Conservation (phyloP, 2,113 vertebrate species). For the Micronycteris hirsuta region DNA sequence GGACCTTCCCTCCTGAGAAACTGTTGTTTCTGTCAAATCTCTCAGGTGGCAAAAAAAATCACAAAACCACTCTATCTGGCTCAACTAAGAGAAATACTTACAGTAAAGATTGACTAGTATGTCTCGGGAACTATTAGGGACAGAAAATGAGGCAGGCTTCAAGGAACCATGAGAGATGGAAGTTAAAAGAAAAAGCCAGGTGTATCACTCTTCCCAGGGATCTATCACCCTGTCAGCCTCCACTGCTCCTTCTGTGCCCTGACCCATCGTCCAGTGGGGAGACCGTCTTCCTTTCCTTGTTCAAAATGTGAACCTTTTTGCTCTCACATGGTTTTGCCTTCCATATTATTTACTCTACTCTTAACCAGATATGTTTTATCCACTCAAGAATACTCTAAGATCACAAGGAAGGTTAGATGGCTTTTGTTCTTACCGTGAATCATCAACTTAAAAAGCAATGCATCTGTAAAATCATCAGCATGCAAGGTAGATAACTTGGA, state of each 20-base stretch:
- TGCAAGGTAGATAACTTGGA: background rate
- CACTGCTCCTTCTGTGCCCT: background rate
- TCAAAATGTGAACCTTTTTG: background rate
- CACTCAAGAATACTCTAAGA: background rate
- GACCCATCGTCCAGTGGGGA: background rate
- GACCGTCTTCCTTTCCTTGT: background rate
- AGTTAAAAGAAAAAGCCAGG: background rate
- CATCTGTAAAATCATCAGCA: background rate
- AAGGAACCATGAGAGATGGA: background rate
- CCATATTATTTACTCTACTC: background rate
- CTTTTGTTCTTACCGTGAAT: background rate
- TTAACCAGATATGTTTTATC: background rate
- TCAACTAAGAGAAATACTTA: background rate
- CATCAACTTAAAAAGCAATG: background rate
- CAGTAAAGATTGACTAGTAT: background rate
- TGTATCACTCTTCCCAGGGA: background rate
- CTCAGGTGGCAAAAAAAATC: background rate
- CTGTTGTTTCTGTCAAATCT: background rate
- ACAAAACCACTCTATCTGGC: background rate
- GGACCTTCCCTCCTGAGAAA: background rate
- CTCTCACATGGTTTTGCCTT: background rate
- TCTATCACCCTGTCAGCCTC: background rate
- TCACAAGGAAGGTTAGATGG: background rate
- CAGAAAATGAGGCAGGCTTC: background rate
- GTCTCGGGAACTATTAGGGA: background rate